phyloP scores from a whole-genome alignment of 1,140 invertebrate genomes.

The Coptotermes formosanus region DNA sequence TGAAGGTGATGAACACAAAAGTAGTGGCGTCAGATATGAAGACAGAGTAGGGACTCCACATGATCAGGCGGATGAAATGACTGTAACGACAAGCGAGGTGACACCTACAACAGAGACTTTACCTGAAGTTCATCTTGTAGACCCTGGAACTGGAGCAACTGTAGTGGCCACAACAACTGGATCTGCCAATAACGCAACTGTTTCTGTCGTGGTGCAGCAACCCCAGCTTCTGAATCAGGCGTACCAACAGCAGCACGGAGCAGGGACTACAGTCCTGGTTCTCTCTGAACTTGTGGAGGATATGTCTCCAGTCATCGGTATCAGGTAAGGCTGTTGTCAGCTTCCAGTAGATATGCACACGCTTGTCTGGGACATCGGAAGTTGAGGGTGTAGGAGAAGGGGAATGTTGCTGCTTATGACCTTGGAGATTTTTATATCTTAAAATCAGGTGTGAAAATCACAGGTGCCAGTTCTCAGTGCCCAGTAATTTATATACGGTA shows the following conservation, averaged over 20 bases:
- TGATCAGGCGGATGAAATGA: neutral
- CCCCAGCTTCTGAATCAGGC: conserved; percentile 33
- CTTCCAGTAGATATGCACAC: too few relatives aligned
- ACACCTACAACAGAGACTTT: neutral
- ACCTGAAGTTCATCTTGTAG: neutral
- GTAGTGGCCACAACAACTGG: neutral
- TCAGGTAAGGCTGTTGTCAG: conserved; percentile 36
- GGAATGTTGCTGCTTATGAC: too few relatives aligned
- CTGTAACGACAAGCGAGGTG: neutral
- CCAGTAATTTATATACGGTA: too few relatives aligned
- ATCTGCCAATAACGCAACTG: conserved; percentile 23
- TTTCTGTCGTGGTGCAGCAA: conserved; percentile 39
- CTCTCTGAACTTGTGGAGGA: conserved; percentile 43
- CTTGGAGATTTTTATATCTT: too few relatives aligned
- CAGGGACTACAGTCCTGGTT: conserved; percentile 40
- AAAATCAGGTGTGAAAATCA: too few relatives aligned
- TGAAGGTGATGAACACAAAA: neutral
- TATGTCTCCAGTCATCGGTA: conserved; percentile 40
- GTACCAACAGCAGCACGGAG: conserved; percentile 37
- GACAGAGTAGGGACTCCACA: neutral
- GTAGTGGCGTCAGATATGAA: neutral
- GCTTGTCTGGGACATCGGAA: too few relatives aligned
- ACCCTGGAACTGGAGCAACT: neutral
- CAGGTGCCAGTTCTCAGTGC: too few relatives aligned
- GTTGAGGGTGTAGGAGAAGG: too few relatives aligned